Evolutionary conservation across 1,140 invertebrate genomes (phyloP), one percentile per base, ranked within the genome.

Genomic region (Bombus fervidus): DNA sequence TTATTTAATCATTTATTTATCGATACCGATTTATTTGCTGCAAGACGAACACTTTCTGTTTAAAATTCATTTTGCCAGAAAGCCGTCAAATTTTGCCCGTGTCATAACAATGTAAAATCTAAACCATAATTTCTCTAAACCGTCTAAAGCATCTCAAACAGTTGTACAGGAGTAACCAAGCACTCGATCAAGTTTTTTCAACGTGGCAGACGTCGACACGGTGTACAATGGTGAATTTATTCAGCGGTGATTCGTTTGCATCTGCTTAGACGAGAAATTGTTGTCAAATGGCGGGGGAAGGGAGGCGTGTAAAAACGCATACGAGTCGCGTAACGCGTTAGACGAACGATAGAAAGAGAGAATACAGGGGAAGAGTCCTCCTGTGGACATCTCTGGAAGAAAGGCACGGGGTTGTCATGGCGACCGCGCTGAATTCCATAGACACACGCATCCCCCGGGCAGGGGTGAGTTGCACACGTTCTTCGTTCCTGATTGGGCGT

Each of bases 401-500:
- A 91, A 91, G 89, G 87, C 85, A 92, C 87, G 92, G 94, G 91
- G 94, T 94, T 93, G 93, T 93, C 93, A 95, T 94, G 93, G 83
- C 93, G 91, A 95, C 94, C 85, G 89, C 90, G 86, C 92, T 91
- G 92, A 94, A 95, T 95, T 93, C 92, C 94, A 92, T 92, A 93
- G 93, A 91, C 91, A 86, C 91, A 89, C 83, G 89, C 80, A 87
- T 88, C 87, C 86, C 86, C 83, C 80, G 83, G 39, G 85, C 87
- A 89, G 89, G 88, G 90, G 90, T 84, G 91, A 74, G 90, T 86
- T 91, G 90, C 92, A 94, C 92, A 89, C 92, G 90, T 92, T 88
- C 90, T 89, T 89, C 91, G 92, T 78, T 91, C 92, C 93, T 93
- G 94, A 95, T 95, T 95, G 94, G 94, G 87, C 93, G 92, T 93